A percentile compares a stretch with the other conserved stretches of the same genome.
Evolutionary conservation across 1,140 invertebrate species (phyloP).

Genomic region (Diuraphis noxia): DNA sequence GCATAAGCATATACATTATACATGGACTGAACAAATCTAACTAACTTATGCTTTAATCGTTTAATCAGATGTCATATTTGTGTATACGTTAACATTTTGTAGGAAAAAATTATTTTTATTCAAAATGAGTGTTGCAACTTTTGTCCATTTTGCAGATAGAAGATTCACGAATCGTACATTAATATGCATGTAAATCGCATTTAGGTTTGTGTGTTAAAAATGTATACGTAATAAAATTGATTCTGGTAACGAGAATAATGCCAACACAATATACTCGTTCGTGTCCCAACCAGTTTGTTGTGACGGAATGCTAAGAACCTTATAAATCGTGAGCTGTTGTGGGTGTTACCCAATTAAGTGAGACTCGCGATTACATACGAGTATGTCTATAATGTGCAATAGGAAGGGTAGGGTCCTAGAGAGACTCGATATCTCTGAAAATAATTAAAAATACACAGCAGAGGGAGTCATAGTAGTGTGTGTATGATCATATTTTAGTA

Average conservation of each 20-base stretch:
- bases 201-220: not conserved
- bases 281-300: constrained; percentile 27
- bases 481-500: not conserved
- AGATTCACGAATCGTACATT: not conserved
- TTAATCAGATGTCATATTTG: too few relatives aligned
- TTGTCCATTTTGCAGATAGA: not conserved
- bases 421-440: constrained; percentile 36
- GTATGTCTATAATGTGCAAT: constrained; percentile 23
- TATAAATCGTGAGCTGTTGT: constrained; percentile 36
- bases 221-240: not conserved
- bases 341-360: constrained; percentile 46
- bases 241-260: not conserved
- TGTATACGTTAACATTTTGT: not conserved
- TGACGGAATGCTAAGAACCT: constrained; percentile 32
- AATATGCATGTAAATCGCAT: not conserved
- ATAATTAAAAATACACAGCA: constrained; percentile 44
- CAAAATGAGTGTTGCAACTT: not conserved
- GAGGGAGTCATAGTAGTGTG: not conserved
- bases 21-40: too few relatives aligned
- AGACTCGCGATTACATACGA: constrained; percentile 19
- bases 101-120: not conserved
- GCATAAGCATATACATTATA: too few relatives aligned
- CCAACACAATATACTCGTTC: not conserved
- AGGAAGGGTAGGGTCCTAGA: not conserved
- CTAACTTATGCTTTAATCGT: too few relatives aligned